Evolutionary conservation across 2,113 vertebrate genomes (phyloP).

Genomic region (Marmota flaviventris): DNA sequence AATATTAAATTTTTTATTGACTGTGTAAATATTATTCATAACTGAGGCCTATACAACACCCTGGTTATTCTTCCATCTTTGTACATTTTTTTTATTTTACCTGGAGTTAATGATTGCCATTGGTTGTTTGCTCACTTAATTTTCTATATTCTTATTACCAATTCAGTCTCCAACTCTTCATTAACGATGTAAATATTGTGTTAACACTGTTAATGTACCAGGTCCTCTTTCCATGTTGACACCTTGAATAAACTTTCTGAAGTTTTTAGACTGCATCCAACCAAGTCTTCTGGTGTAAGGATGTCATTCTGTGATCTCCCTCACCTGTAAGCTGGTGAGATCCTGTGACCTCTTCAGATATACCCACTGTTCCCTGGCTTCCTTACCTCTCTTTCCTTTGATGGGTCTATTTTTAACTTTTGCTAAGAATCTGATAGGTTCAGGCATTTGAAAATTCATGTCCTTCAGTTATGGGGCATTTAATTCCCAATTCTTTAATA

Average conservation of each 20-base stretch:
- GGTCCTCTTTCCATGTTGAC: not conserved
- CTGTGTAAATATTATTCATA: constrained; percentile 22
- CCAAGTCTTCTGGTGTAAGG: not conserved
- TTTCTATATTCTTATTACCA: constrained; percentile 34
- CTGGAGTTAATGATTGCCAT: constrained; percentile 29
- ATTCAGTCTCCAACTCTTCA: not conserved
- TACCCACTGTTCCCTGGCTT: not conserved
- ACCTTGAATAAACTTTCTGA: constrained; percentile 41
- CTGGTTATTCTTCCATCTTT: not conserved
- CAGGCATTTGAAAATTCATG: not conserved
- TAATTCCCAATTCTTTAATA: constrained; percentile 31
- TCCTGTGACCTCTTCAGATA: constrained; percentile 13
- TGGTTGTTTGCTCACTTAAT: constrained; percentile 15
- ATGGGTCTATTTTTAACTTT: not conserved
- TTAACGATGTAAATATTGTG: not conserved
- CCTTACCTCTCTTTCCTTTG: not conserved
- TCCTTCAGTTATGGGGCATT: not conserved
- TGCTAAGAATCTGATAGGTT: not conserved
- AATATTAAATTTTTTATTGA: not conserved
- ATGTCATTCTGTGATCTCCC: not conserved
- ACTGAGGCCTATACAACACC: not conserved
- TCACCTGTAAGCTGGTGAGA: not conserved
- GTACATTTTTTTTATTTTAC: not conserved
- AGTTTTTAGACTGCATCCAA: not conserved
- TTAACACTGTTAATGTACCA: not conserved